Base-by-base conservation (phyloP, 53 echinoderm and acorn worm species). In the Crossaster papposus region DNA sequence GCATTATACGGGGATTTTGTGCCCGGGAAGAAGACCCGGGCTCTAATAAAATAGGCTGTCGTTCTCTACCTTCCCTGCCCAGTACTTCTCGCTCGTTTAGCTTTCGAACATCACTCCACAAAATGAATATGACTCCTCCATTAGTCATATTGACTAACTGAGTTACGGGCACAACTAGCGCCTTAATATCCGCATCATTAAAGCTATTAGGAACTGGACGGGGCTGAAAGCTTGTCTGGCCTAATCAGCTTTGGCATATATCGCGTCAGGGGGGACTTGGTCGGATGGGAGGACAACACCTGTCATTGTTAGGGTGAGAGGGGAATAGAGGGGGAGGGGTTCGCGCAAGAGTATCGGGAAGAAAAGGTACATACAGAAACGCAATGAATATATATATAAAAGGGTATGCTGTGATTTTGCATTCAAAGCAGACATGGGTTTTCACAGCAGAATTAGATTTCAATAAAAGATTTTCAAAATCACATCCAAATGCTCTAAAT, bases 111-210 rank as follows among this genome's bases (percentile, higher is more conserved):
- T 65, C 82, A 82, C 82, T 44, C 68, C 65, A 20, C 82, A 35
- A 82, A 82, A 82, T 82, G 82, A 87, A 87, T 83, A 58, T 76
- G 77, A 62, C 87, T 77, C 63, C 44, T 87, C 87, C 87, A 87
- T 87, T 87, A 87, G 87, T 87, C 76, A 87, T 87, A 87, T 87
- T 87, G 87, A 34, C 87, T 87, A 87, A 87, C 87, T 87, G 62
- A 87, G 87, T 87, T 87, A 87, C 38, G 28, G 22, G 35, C 83
- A 36, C 82, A 82, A 82, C 82, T 52, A n/a, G 53, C 51, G 72
- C 70, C 70, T 70, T 83, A 83, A 85, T 85, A 54, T 33, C 73
- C 87, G 87, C 87, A 77, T 87, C 87, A 87, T 87, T 87, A 77
- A 87, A 87, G 87, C 87, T 76, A 87, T 87, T 87, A 82, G 64